phyloP scores from a whole-genome alignment of 1,140 invertebrate species.

The Drosophila kikkawai region DNA sequence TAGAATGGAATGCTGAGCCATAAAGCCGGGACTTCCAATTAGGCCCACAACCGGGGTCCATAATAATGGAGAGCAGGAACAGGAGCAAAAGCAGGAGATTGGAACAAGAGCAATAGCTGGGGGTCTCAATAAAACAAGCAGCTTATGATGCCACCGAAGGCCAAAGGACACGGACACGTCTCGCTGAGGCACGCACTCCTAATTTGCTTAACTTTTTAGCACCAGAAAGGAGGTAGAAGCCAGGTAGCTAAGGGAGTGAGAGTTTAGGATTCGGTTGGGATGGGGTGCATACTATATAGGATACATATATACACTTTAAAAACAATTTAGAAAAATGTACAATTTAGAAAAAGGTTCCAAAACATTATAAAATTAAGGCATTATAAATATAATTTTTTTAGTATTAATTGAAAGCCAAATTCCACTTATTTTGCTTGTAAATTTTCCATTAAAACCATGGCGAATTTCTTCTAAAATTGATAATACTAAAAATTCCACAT shows the following conservation, averaged over 20 bases:
- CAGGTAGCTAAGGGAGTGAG: not conserved
- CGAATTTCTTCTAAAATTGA: no score
- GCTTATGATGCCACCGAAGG: slow-evolving; percentile 66
- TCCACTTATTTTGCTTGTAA: no score
- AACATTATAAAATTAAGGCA: no score
- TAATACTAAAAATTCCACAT: no score
- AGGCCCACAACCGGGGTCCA: slow-evolving; percentile 36
- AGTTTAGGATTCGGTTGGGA: not conserved
- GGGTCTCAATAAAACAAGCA: slow-evolving; percentile 72
- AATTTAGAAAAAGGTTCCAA: no score
- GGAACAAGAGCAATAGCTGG: not conserved
- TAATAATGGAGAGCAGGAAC: slow-evolving; percentile 12
- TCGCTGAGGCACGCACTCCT: slow-evolving; percentile 68
- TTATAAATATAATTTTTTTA: no score
- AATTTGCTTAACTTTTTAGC: slow-evolving; percentile 84
- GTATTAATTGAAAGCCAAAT: no score
- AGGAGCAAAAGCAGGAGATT: not conserved
- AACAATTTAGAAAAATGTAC: no score
- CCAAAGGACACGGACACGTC: slow-evolving; percentile 57
- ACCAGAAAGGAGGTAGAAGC: slow-evolving; percentile 44
- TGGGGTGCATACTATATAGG: slow-evolving; percentile 36
- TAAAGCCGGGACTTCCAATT: slow-evolving; percentile 53
- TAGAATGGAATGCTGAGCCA: slow-evolving; percentile 49
- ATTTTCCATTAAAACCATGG: no score
- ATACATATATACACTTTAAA: not conserved